Evolutionary conservation across 2,888 invertebrate genomes (phyloP), one percentile per base, ranked within the genome.

Genomic region (Pedicia rivosa): DNA sequence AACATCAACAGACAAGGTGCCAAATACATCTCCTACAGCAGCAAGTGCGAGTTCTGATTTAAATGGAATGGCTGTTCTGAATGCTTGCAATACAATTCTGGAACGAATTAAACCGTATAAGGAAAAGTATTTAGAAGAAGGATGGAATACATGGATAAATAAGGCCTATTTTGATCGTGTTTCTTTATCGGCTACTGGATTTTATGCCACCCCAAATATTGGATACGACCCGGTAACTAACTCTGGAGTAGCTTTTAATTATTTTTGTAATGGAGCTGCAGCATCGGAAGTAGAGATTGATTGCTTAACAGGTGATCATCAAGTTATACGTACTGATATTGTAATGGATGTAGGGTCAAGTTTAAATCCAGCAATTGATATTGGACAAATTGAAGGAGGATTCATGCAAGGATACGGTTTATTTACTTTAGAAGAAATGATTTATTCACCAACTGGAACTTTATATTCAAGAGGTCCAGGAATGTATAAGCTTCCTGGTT

Each of bases 311-410:
- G 94, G 94, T 6, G 92, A 94, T 53, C 91, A 94, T 59, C 76
- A 79, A 64, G 78, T 92, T 2, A 58, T 88, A 24, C 70, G 81
- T 50, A 81, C 86, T 1, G 91, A 95, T 51, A 92, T 95, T 47
- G 91, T 95, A 0, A 94, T 95, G 94, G 95, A 95, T 63, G 69
- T 95, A 46, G 94, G 94, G 1, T 78, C 84, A 47, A 92, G 92
- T 59, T 63, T 95, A 37, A 95, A 95, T 62, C 95, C 95, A 4
- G 92, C 94, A 2, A 88, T 95, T 44, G 95, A 95, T 50, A 83
- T 95, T 47, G 95, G 94, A 0, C 95, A 95, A 66, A 79, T 95
- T 12, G 95, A 95, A 63, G 95, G 95, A 3, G 95, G 72, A 0
- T 95, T 92, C 50, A 70, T 88, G 53, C 92, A 94, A 68, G 95